Conservation (phyloP, 1,140 invertebrate genomes). For the Drosophila eugracilis region DNA sequence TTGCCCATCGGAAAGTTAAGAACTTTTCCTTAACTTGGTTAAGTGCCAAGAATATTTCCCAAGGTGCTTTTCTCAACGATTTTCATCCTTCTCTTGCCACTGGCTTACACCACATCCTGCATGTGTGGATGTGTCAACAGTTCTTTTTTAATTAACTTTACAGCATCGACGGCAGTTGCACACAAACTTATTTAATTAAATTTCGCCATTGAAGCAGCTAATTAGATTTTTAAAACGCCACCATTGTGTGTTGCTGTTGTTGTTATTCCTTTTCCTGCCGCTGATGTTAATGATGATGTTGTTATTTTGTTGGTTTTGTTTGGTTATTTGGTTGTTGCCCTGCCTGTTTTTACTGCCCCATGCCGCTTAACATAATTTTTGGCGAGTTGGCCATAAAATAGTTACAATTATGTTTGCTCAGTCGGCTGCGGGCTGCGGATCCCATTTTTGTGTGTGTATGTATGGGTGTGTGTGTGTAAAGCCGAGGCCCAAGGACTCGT, state of each 20-base stretch:
- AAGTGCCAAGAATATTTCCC: constrained; percentile 33
- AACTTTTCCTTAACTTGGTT: constrained; percentile 35
- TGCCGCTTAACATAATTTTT: constrained; percentile 56
- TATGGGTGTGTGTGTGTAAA: no score
- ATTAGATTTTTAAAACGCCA: constrained; percentile 72
- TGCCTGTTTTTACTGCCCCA: constrained; percentile 25
- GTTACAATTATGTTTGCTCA: constrained; percentile 64
- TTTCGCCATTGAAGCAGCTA: constrained; percentile 78
- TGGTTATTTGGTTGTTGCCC: constrained; percentile 5
- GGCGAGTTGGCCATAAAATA: constrained; percentile 61
- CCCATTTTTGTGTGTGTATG: background rate
- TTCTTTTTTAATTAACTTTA: constrained; percentile 79
- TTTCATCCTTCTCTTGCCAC: constrained; percentile 24
- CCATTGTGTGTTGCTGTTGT: constrained; percentile 18
- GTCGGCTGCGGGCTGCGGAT: constrained; percentile 26
- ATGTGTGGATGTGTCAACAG: constrained; percentile 46
- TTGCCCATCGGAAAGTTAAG: constrained; percentile 15
- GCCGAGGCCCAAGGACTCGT: background rate
- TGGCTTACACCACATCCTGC: constrained; percentile 6
- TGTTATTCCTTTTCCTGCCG: constrained; percentile 29
- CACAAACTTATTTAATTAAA: constrained; percentile 81
- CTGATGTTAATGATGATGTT: constrained; percentile 45
- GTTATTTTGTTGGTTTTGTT: constrained; percentile 25
- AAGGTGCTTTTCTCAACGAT: constrained; percentile 26
- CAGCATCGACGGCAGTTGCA: constrained; percentile 66